phyloP scores from a whole-genome alignment of 2,113 vertebrate species.

The Erinaceus europaeus region DNA sequence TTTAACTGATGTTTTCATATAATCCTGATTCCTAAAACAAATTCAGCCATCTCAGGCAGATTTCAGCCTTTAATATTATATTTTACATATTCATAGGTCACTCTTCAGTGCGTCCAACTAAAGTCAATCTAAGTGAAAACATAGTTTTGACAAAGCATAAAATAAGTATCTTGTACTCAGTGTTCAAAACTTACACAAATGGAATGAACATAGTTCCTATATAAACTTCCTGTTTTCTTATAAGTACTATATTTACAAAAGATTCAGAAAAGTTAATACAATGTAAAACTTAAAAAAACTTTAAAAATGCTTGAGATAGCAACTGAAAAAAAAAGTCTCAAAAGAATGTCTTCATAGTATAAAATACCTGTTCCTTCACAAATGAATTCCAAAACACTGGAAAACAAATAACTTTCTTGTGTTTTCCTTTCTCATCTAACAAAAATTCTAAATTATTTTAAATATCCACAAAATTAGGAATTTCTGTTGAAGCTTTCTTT shows the following conservation, averaged over 20 bases:
- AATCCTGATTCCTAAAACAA: constrained; percentile 10
- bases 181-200: constrained; percentile 64
- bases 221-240: constrained; percentile 74
- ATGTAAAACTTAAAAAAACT: constrained; percentile 74
- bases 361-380: constrained; percentile 82
- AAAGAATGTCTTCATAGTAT: constrained; percentile 76
- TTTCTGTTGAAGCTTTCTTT: constrained; percentile 73
- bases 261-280: constrained; percentile 74
- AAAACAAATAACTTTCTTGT: constrained; percentile 55
- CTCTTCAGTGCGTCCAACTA: constrained; percentile 63
- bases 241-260: constrained; percentile 71
- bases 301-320: constrained; percentile 63
- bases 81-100: constrained; percentile 71
- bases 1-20: background rate
- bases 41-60: background rate
- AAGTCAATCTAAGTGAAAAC: constrained; percentile 49
- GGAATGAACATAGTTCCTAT: constrained; percentile 77
- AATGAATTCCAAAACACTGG: constrained; percentile 65
- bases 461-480: constrained; percentile 77
- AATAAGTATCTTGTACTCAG: constrained; percentile 66
- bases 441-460: constrained; percentile 78
- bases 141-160: constrained; percentile 60
- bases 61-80: constrained; percentile 42
- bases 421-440: constrained; percentile 67
- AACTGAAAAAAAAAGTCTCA: constrained; percentile 76